Base-by-base conservation (phyloP, 2,888 invertebrate genomes). In the Cetonia aurata region DNA sequence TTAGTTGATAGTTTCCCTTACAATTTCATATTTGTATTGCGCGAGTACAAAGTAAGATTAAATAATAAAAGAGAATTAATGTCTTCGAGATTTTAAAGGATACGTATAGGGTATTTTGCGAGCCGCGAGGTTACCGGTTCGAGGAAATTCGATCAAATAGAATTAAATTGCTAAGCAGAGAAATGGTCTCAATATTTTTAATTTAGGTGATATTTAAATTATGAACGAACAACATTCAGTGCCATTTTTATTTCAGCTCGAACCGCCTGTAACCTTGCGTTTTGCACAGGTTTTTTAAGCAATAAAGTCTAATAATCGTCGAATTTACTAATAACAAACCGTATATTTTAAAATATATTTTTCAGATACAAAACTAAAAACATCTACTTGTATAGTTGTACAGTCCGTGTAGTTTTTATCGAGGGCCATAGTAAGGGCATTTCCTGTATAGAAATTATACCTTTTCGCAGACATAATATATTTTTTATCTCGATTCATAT, bases 41-140 rank as follows among this genome's bases (percentile, higher is more conserved):
- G 37, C 42, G 42, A 71, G 71, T 71, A 71, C 71, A 71, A 71
- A 71, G 69, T 65, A 65, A 50, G n/a, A 19, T 65, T 65, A 50
- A 60, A 52, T 33, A 10, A 10, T 4, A 60, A 8, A 10, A 8
- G 53, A 69, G n/a, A n/a, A n/a, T n/a, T 62, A 68, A 41, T 71
- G 71, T 71, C 71, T 71, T 71, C 57, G 62, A 65, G 31, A 66
- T 10, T 31, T 33, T 48, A 48, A n/a, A n/a, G 48, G 13, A 48
- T n/a, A 9, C 10, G 10, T n/a, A n/a, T n/a, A 48, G 48, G 46
- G 10, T 10, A 31, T 9, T 13, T 17, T 48, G 15, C 17, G 6
- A 48, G 15, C 3, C 13, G 13, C 48, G n/a, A 48, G 13, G 17
- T 48, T 17, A 48, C 13, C 1, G 48, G 13, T 48, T 44, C n/a